phyloP scores from a whole-genome alignment of 2,888 invertebrate genomes.

The Sinotaia quadrata region DNA sequence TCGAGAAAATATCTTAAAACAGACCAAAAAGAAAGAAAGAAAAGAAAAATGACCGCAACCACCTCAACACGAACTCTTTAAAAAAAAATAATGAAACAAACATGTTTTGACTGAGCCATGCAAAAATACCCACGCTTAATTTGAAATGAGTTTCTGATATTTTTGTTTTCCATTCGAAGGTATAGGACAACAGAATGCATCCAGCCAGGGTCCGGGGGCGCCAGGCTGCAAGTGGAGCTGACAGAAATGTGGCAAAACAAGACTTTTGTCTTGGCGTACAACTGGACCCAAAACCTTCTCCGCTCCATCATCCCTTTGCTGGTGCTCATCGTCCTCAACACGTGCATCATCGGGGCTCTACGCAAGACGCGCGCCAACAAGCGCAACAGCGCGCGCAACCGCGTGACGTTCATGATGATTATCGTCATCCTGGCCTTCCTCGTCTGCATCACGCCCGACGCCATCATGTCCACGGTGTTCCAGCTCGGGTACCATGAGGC shows the following conservation, averaged over 20 bases:
- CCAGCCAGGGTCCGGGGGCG: conserved; percentile 43
- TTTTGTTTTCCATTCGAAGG: neutral
- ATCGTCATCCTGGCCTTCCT: conserved; percentile 69
- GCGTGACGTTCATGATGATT: conserved; percentile 62
- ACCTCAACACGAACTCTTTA: too few species aligned
- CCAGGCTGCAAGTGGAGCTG: conserved; percentile 52
- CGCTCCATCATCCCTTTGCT: conserved; percentile 68
- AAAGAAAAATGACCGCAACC: too few species aligned
- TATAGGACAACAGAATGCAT: conserved; percentile 54
- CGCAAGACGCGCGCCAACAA: conserved; percentile 54
- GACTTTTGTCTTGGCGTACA: conserved; percentile 57
- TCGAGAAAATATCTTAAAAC: too few species aligned
- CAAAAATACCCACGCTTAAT: too few species aligned
- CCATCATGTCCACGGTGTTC: conserved; percentile 69
- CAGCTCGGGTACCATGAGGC: conserved; percentile 69
- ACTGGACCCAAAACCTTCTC: conserved; percentile 66
- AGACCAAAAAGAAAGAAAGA: too few species aligned
- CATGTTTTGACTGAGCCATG: too few species aligned
- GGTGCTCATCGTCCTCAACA: conserved; percentile 63
- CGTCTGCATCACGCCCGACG: conserved; percentile 70
- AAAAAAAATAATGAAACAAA: too few species aligned
- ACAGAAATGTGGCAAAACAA: conserved; percentile 63
- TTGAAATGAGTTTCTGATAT: too few species aligned
- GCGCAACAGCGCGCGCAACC: conserved; percentile 48
- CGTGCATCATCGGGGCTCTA: conserved; percentile 64